Evolutionary conservation across 2,888 invertebrate genomes (phyloP).

Genomic region (Yponomeuta plumbellus): DNA sequence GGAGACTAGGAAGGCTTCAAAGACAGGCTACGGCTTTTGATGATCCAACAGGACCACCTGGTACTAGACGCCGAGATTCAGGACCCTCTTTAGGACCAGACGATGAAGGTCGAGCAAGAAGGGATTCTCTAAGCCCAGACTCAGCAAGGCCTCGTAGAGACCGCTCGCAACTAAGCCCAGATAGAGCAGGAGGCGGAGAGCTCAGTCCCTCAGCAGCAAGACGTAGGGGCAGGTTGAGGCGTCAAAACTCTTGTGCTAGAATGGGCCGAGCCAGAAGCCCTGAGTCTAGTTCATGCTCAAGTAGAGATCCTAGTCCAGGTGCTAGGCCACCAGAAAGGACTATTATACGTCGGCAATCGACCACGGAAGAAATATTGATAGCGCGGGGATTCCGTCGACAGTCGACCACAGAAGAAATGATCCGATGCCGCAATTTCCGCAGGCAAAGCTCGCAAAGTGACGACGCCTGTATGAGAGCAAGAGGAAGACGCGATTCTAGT

Average conservation of each 20-base stretch:
- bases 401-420: slow-evolving; percentile 95
- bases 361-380: slow-evolving; percentile 93
- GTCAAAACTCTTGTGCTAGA: slow-evolving; percentile 87
- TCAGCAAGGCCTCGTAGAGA: slow-evolving; percentile 87
- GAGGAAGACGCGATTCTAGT: slow-evolving; percentile 88
- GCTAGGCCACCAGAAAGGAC: slow-evolving; percentile 79
- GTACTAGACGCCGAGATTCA: slow-evolving; percentile 83
- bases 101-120: slow-evolving; percentile 84
- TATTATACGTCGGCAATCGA: slow-evolving; percentile 89
- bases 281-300: slow-evolving; percentile 86
- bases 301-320: slow-evolving; percentile 90
- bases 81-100: slow-evolving; percentile 92
- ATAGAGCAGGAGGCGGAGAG: slow-evolving; percentile 87
- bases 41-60: slow-evolving; percentile 86
- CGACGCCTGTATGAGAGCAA: slow-evolving; percentile 81
- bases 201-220: slow-evolving; percentile 85
- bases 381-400: slow-evolving; percentile 92
- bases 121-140: slow-evolving; percentile 93
- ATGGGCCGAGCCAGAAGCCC: slow-evolving; percentile 78
- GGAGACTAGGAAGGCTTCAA: slow-evolving; percentile 83
- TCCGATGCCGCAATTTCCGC: slow-evolving; percentile 92
- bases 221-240: slow-evolving; percentile 80
- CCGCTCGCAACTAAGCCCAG: slow-evolving; percentile 86
- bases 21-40: slow-evolving; percentile 93
- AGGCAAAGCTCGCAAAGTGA: slow-evolving; percentile 93